Evolutionary conservation across 1,140 invertebrate species (phyloP), one percentile per base, ranked within the genome.

Genomic region (Ericerus pela): DNA sequence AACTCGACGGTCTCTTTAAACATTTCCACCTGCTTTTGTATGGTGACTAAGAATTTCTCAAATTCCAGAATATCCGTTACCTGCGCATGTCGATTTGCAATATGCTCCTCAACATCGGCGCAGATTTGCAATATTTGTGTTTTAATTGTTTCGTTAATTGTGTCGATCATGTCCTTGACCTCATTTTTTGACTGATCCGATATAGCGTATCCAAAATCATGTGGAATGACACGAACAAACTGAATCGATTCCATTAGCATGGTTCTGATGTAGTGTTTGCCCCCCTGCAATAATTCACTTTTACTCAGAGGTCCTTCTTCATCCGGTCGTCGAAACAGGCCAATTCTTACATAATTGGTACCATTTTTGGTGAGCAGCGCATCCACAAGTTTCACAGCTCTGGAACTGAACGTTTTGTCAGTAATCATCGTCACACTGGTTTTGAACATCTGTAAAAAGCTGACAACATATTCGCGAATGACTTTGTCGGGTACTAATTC

Each of bases 171-270:
- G 22, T 62, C 54, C 4, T 18, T 12, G 11, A 57, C 41, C 10
- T 11, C 11, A 51, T 18, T 52, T 51, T 57, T 30, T 1, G 60
- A 59, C 18, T 59, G 36, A 14, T 55, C 41, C 11, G 55, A 55
- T 10, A 61, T 12, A 14, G 55, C 38, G 55, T 59, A 61, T 1
- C 58, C 58, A 18, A 59, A 54, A 37, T 61, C 56, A 24, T 24
- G 31, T 10, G 36, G 26, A 31, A 30, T 3, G 22, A 43, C 28
- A 1, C 37, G 20, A n/a, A 24, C 8, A 22, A 20, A 57, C 28
- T 26, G 14, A 5, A 54, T 10, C 16, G 41, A 43, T 1, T 30
- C 2, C 16, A 31, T n/a, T 8, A 59, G 26, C 10, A 43, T 33
- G 3, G n/a, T 53, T 47, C 36, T 30, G 14, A 57, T n/a, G 8